Percentiles rank a stretch among this genome's conserved stretches.
Evolutionary conservation across 1,140 invertebrate genomes (phyloP).

Genomic region (Alviniconcha marisindica): DNA sequence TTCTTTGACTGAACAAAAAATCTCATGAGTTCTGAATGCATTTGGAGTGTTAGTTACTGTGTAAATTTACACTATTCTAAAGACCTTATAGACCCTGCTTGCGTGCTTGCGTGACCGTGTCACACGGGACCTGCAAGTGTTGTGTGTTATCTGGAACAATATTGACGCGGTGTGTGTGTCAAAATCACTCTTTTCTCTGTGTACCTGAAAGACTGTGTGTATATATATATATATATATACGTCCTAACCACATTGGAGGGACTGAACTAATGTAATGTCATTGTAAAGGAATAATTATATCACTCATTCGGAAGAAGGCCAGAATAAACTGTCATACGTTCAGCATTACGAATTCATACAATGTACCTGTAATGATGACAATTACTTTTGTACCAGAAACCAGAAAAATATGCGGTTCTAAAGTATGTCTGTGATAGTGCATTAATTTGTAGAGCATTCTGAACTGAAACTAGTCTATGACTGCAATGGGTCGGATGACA

Average conservation of each 20-base stretch:
- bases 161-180: neutral
- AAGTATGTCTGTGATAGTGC: too few species aligned
- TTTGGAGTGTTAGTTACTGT: too few species aligned
- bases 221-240: slow-evolving; percentile 5
- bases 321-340: neutral
- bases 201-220: neutral
- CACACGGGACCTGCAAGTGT: neutral
- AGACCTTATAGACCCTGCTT: too few species aligned
- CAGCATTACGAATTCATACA: neutral
- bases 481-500: too few species aligned
- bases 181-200: neutral
- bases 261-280: neutral
- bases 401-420: neutral
- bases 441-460: too few species aligned
- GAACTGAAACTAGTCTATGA: too few species aligned
- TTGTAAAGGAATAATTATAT: neutral
- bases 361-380: neutral
- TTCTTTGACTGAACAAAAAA: neutral
- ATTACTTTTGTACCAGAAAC: neutral
- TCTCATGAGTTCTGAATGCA: too few species aligned
- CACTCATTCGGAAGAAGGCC: neutral
- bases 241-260: neutral
- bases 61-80: too few species aligned
- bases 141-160: neutral
- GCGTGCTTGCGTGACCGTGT: too few species aligned